Conservation (phyloP, 2,113 vertebrate species). For the Nycticebus coucang region DNA sequence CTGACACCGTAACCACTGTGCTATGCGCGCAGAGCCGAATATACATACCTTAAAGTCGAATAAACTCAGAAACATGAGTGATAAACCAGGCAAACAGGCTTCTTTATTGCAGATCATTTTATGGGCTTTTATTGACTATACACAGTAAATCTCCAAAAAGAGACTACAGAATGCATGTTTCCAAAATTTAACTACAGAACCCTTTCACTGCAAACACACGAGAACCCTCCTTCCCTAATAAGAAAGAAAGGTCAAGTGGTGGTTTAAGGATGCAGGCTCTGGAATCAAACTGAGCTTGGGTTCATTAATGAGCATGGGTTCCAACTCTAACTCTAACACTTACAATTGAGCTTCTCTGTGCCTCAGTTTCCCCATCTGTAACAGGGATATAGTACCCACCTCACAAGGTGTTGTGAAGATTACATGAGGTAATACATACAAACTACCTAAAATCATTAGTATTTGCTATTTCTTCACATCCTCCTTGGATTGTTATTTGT, state of each 20-base stretch:
- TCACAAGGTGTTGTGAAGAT: neutral
- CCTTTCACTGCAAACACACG: neutral
- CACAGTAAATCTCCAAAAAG: neutral
- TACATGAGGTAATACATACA: neutral
- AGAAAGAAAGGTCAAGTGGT: neutral
- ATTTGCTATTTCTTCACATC: neutral
- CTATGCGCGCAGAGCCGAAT: too few species aligned
- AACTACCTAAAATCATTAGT: neutral
- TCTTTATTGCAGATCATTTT: neutral
- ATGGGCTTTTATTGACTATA: conserved; percentile 8
- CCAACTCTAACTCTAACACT: neutral
- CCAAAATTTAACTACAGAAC: neutral
- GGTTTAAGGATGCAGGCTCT: neutral
- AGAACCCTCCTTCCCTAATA: neutral
- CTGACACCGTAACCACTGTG: too few species aligned
- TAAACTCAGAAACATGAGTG: neutral
- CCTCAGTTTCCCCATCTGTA: neutral
- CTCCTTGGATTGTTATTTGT: neutral
- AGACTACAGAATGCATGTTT: neutral
- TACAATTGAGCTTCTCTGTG: neutral
- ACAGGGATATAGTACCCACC: neutral
- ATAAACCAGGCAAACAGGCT: neutral
- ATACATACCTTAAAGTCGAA: neutral
- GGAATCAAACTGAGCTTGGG: neutral
- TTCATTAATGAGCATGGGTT: neutral